Base-by-base conservation (phyloP, 1,140 invertebrate genomes). In the Atta texana region DNA sequence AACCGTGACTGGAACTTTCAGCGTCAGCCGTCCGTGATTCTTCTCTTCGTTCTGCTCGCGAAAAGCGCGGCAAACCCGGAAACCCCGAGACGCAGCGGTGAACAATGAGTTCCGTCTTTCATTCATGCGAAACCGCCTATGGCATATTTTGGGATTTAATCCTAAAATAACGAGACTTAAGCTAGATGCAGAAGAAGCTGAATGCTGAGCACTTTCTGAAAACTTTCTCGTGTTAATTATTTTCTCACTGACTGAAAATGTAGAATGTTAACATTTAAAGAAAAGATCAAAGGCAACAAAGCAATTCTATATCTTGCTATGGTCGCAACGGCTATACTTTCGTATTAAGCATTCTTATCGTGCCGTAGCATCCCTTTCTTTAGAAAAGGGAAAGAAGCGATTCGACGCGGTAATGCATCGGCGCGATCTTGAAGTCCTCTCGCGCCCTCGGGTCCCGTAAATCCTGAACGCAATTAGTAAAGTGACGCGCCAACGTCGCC, bases 381-480 rank as follows among this genome's bases (percentile, higher is more conserved):
- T 34, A 6, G 31, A 0, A 34, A 34, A 34, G 12, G 1, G 16
- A 55, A 39, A 39, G 49, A 39, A 69, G 21, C 64, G n/a, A 69
- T 55, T 28, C 31, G 57, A 69, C 63, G 77, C 44, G 63, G 10
- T 69, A 81, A 71, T 71, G 28, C 49, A 69, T 81, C 77, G 49
- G 63, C 63, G 49, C 77, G 39, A 53, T 68, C 44, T 49, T 31
- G 61, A 49, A 31, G 39, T 74, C 80, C 55, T 61, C 68, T 55
- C 72, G 72, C 71, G 49, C 71, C 57, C 28, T 28, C 28, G n/a
- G 16, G 64, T 85, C 63, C 24, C 82, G 61, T 76, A 78, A 78
- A 85, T 76, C 82, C 59, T 57, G 82, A 63, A 78, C 82, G 82
- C 59, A 88, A 88, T 88, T 88, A 63, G 68, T 39, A 34, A 89